Conservation (phyloP, 2,888 invertebrate genomes). For the Phalangium opilio region DNA sequence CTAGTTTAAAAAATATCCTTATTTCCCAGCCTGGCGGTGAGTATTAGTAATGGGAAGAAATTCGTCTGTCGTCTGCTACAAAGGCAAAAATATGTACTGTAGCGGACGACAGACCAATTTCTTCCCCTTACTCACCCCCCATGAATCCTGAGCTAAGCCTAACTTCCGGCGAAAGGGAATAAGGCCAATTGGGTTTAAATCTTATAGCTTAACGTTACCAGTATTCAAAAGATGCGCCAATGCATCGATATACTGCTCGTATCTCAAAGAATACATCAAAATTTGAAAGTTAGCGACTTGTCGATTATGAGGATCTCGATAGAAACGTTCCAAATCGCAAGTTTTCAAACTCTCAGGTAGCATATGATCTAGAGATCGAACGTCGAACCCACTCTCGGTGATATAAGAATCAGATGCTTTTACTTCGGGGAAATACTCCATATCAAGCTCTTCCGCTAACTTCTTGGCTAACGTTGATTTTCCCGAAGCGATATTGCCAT, state of each 20-base stretch:
- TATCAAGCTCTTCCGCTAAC: conserved; percentile 69
- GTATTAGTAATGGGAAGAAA: no score
- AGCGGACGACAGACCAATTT: no score
- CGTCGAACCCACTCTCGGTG: conserved; percentile 61
- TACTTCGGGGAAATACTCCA: conserved; percentile 67
- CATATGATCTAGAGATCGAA: conserved; percentile 41
- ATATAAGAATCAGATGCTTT: conserved; percentile 57
- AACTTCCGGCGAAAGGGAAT: no score
- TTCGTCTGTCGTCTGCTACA: no score
- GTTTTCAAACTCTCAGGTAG: conserved; percentile 51
- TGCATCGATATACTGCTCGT: conserved; percentile 62
- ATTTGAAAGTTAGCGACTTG: conserved; percentile 54
- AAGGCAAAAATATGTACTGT: no score
- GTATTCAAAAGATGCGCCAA: conserved; percentile 76
- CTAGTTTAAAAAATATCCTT: no score
- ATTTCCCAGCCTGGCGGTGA: no score
- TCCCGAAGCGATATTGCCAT: conserved; percentile 72
- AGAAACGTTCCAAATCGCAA: conserved; percentile 65
- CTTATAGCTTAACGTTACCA: no score
- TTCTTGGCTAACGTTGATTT: conserved; percentile 65
- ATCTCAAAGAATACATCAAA: conserved; percentile 45
- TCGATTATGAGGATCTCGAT: conserved; percentile 46
- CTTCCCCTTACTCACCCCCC: no score
- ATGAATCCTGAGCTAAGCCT: no score
- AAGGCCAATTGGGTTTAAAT: no score